Conservation (phyloP, 2,113 vertebrate genomes). For the Eupsittula cactorum region DNA sequence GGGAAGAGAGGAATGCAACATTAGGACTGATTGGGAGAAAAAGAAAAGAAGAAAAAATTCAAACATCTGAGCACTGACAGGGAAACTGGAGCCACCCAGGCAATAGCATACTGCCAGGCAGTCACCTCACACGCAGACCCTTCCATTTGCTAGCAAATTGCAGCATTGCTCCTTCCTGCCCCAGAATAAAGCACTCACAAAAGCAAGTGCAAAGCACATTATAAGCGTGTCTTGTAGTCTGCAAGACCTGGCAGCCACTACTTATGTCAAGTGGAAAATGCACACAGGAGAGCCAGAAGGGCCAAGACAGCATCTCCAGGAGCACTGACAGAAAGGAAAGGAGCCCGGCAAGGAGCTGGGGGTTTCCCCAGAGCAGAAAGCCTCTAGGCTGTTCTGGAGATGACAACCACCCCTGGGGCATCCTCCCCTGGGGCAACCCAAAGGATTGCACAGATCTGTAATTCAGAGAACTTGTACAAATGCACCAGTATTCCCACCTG, state of each 20-base stretch:
- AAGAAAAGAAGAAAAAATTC: background rate
- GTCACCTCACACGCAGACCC: background rate
- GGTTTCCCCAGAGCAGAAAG: background rate
- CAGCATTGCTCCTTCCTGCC: background rate
- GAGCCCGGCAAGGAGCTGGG: background rate
- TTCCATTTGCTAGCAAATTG: background rate
- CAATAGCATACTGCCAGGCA: background rate
- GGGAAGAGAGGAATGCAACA: background rate
- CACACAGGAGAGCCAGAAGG: background rate
- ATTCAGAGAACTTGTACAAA: background rate
- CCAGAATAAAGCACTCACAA: background rate
- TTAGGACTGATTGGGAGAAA: background rate
- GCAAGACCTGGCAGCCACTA: background rate
- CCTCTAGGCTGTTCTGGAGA: background rate
- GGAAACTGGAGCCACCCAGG: background rate
- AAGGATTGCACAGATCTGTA: background rate
- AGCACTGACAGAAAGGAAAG: background rate
- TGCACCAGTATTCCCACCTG: background rate
- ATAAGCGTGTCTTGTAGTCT: background rate
- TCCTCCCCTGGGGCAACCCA: background rate
- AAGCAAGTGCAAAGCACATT: background rate
- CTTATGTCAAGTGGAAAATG: background rate
- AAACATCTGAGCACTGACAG: background rate
- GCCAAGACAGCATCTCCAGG: background rate
- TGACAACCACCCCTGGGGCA: background rate